These are phyloP conservation scores for Diaperis boleti DNA, from an alignment of 2,888 invertebrate species.

Conservation along the genomic window DNA sequence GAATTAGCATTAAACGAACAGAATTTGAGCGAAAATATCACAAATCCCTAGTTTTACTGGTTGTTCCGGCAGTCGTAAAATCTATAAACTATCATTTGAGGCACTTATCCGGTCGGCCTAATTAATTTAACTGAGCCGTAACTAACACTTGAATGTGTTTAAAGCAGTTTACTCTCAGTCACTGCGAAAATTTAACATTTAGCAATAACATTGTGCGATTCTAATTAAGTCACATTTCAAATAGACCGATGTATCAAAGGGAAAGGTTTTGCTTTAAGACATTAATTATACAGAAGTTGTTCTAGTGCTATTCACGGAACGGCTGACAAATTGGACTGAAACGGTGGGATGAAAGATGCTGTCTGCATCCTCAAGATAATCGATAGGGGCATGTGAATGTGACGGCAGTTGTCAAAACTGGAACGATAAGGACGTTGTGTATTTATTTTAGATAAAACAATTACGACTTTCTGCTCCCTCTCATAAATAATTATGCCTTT, in stretches of 20 bases:
- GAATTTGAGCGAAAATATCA: slow-evolving; percentile 7
- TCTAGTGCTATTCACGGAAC: slow-evolving; percentile 36
- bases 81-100: slow-evolving; percentile 38
- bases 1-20: not conserved
- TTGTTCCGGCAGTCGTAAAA: slow-evolving; percentile 34
- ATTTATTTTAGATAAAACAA: not conserved
- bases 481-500: not conserved
- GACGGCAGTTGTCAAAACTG: no score
- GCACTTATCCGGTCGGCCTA: slow-evolving; percentile 31
- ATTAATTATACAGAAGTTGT: slow-evolving; percentile 40
- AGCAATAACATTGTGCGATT: slow-evolving; percentile 33
- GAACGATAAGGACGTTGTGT: no score
- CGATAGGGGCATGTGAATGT: slow-evolving; percentile 4
- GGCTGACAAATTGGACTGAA: slow-evolving; percentile 37
- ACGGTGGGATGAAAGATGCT: slow-evolving; percentile 29
- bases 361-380: slow-evolving; percentile 34
- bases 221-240: slow-evolving; percentile 39
- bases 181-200: slow-evolving; percentile 35
- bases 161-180: slow-evolving; percentile 24
- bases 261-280: slow-evolving; percentile 41
- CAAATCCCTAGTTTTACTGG: slow-evolving; percentile 18
- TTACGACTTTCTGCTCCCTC: no score
- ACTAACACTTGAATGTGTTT: slow-evolving; percentile 36
- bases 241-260: slow-evolving; percentile 39
- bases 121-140: slow-evolving; percentile 40